Percentiles rank a stretch among this genome's conserved stretches.
These are phyloP conservation scores for Tipula confusa DNA, from an alignment of 2,888 invertebrate species.

Conservation along the genomic window DNA sequence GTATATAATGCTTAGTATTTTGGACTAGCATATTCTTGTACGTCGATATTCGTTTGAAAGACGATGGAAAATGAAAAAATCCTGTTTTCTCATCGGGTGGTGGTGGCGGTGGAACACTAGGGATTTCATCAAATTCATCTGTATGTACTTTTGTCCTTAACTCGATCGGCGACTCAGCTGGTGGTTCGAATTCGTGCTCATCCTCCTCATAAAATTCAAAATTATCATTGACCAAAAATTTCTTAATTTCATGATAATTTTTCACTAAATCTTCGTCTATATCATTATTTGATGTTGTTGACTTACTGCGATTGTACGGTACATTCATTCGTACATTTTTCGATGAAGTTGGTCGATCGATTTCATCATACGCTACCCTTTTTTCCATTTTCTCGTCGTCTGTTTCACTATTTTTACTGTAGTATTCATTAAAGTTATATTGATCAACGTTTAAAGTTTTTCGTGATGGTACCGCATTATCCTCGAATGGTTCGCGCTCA, in stretches of 20 bases:
- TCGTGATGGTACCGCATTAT: background rate
- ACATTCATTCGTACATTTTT: constrained; percentile 20
- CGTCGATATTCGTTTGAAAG: constrained; percentile 42
- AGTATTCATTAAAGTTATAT: constrained; percentile 33
- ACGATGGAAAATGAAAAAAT: constrained; percentile 34
- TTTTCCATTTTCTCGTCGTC: constrained; percentile 35
- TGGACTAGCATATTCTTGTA: constrained; percentile 52
- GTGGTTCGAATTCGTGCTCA: constrained; percentile 32
- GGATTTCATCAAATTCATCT: constrained; percentile 41
- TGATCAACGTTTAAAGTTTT: constrained; percentile 33
- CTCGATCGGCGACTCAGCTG: background rate
- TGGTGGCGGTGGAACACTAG: constrained; percentile 53
- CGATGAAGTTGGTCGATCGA: background rate
- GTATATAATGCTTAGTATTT: constrained; percentile 55
- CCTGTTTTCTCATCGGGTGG: constrained; percentile 40
- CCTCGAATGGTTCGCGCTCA: background rate
- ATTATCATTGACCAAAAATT: constrained; percentile 39
- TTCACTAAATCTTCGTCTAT: constrained; percentile 36
- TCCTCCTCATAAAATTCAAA: constrained; percentile 22
- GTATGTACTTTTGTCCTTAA: background rate
- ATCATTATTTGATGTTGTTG: background rate
- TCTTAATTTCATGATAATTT: constrained; percentile 41
- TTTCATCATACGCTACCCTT: background rate
- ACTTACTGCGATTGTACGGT: background rate
- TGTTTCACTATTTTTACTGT: constrained; percentile 30